phyloP scores from a whole-genome alignment of 1,140 invertebrate genomes.

The Ostrea denselamellosa region DNA sequence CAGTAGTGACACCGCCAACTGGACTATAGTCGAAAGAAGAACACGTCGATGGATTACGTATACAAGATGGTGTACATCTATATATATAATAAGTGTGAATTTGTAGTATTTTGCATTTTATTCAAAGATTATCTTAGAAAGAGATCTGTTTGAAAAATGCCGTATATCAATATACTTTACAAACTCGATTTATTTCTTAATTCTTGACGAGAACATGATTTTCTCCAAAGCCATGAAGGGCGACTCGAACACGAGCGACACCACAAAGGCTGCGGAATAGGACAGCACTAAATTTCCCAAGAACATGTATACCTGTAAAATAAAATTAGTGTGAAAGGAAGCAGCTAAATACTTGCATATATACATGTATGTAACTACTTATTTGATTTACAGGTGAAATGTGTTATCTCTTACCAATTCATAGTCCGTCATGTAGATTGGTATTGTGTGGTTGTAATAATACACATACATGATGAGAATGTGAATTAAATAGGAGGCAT shows the following conservation, averaged over 20 bases:
- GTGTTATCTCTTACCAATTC: slow-evolving; percentile 51
- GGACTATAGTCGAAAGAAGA: too few species aligned
- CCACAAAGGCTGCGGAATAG: slow-evolving; percentile 67
- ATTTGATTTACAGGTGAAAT: neutral
- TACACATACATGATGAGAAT: slow-evolving; percentile 83
- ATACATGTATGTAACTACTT: too few species aligned
- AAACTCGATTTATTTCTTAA: neutral
- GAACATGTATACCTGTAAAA: slow-evolving; percentile 59
- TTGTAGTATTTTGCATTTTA: too few species aligned
- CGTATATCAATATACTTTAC: too few species aligned
- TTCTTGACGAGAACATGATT: slow-evolving; percentile 53
- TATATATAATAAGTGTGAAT: too few species aligned
- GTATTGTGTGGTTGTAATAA: slow-evolving; percentile 32
- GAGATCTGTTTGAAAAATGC: too few species aligned
- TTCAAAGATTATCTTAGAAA: too few species aligned
- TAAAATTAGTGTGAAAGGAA: neutral
- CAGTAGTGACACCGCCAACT: too few species aligned
- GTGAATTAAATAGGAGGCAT: slow-evolving; percentile 71
- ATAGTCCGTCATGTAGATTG: slow-evolving; percentile 55
- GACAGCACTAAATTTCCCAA: slow-evolving; percentile 70
- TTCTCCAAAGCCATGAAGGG: slow-evolving; percentile 73
- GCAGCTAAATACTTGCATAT: neutral
- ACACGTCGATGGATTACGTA: too few species aligned
- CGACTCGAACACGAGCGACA: slow-evolving; percentile 72
- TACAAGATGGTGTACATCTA: too few species aligned